Conservation (phyloP, 2,888 invertebrate genomes). For the Leucophora obtusa region DNA sequence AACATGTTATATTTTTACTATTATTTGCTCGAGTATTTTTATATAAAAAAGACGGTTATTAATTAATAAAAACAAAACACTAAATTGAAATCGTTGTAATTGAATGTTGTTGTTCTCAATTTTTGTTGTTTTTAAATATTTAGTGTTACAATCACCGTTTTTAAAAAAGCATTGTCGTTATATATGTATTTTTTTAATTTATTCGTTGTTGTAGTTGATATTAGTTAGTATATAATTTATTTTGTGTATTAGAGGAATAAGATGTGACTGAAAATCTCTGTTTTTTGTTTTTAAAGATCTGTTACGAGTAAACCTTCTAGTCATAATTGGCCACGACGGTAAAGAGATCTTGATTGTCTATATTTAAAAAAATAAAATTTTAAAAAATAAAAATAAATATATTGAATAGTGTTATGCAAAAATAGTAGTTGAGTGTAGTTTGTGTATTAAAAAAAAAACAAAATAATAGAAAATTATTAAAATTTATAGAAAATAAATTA, state of each 20-base stretch:
- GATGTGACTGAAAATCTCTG: slow-evolving; percentile 23
- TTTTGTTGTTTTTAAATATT: slow-evolving; percentile 45
- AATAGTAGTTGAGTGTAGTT: slow-evolving; percentile 43
- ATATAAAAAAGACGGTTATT: slow-evolving; percentile 38
- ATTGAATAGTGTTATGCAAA: slow-evolving; percentile 55
- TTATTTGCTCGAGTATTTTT: slow-evolving; percentile 23
- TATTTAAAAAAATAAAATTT: slow-evolving; percentile 59
- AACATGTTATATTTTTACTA: slow-evolving; percentile 32
- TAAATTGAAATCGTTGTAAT: slow-evolving; percentile 39
- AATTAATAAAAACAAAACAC: slow-evolving; percentile 50
- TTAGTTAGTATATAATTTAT: slow-evolving; percentile 40
- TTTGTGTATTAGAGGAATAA: neutral
- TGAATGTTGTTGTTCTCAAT: neutral
- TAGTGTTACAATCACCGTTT: slow-evolving; percentile 66
- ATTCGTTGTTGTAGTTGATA: slow-evolving; percentile 45
- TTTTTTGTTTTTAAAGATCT: slow-evolving; percentile 72
- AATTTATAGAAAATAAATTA: slow-evolving; percentile 28
- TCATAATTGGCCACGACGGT: slow-evolving; percentile 78
- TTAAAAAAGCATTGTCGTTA: slow-evolving; percentile 54
- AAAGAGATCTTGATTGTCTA: slow-evolving; percentile 78
- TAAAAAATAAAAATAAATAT: slow-evolving; percentile 49
- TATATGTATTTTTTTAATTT: slow-evolving; percentile 34
- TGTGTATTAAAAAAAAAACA: slow-evolving; percentile 38
- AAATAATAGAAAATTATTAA: slow-evolving; percentile 23
- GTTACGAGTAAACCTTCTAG: slow-evolving; percentile 77